Base-by-base conservation (phyloP, 2,113 vertebrate genomes). In the Leucoraja erinaceus region DNA sequence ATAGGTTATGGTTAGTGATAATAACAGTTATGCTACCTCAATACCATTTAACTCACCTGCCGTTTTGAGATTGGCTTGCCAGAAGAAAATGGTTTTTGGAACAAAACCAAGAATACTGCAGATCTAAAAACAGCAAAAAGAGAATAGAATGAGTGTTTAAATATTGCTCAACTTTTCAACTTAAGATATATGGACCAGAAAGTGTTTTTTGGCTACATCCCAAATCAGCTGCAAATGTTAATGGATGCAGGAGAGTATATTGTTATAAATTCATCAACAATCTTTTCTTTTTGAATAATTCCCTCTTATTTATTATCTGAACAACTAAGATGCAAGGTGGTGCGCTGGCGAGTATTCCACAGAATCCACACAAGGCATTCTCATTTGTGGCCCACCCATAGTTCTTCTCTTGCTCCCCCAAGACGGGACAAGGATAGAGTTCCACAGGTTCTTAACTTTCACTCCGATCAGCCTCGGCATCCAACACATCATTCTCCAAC, bases 1-100 rank as follows among this genome's bases (percentile, higher is more conserved):
- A 47, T 9, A 70, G 54, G 66, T 25, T 47, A 38, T 38, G 33
- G 20, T 91, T 33, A 90, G 68, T 70, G n/a, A 90, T 31, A 91
- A 33, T 10, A 68, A 66, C 38, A 61, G 84, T 75, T 47, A 72
- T 68, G 61, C 8, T 88, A 66, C 61, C 8, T 47, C 63, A 93
- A 33, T 12, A 25, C 59, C 25, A 38, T 25, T 61, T 66, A 75
- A 93, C 95, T 96, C 93, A 99, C 99, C 97, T 99, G 98, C 94
- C 94, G 96, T 94, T 96, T 99, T 54, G 97, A 98, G 94, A 99
- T 95, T 74, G 94, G 95, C 95, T 99, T 99, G 90, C 98, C 99
- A 94, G 98, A 98, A 72, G 98, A 99, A 95, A 99, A 99, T 9
- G 99, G 99, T 93, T 98, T 99, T 97, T 99, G 99, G 96, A 98